Conservation (phyloP, 1,140 invertebrate species). For the Musca vetustissima region DNA sequence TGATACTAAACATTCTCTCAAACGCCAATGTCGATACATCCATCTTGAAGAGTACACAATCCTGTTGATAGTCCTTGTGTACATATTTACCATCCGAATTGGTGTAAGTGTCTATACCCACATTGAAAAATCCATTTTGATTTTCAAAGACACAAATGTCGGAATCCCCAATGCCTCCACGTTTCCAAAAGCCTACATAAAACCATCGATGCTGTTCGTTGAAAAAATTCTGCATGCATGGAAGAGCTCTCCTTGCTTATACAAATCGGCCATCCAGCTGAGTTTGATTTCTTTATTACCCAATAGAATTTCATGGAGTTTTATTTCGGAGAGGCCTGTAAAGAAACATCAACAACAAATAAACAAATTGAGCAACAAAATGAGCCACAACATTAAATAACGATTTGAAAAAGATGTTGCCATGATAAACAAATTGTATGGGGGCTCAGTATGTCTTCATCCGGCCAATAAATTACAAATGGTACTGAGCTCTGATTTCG, state of each 20-base stretch:
- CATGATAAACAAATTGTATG: too few species aligned
- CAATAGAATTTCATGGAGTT: constrained; percentile 50
- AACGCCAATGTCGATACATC: constrained; percentile 70
- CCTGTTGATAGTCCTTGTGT: constrained; percentile 72
- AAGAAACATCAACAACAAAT: too few species aligned
- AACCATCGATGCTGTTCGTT: constrained; percentile 67
- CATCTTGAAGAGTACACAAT: constrained; percentile 74
- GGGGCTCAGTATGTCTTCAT: too few species aligned
- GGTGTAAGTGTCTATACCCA: constrained; percentile 68
- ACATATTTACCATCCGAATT: constrained; percentile 67
- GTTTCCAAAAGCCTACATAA: constrained; percentile 89
- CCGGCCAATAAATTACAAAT: too few species aligned
- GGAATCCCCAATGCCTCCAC: constrained; percentile 73
- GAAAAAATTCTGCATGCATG: constrained; percentile 54
- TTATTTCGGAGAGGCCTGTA: constrained; percentile 50
- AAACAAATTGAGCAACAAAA: too few species aligned
- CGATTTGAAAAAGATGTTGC: too few species aligned
- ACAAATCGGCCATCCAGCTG: constrained; percentile 56
- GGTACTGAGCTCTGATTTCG: too few species aligned
- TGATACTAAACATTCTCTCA: constrained; percentile 85
- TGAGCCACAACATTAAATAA: too few species aligned
- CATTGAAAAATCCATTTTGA: constrained; percentile 52
- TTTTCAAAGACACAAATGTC: constrained; percentile 82
- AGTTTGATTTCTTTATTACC: constrained; percentile 54
- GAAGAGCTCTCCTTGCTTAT: constrained; percentile 54